phyloP scores from a whole-genome alignment of 2,888 invertebrate genomes.

The Caenorhabditis doughertyi region DNA sequence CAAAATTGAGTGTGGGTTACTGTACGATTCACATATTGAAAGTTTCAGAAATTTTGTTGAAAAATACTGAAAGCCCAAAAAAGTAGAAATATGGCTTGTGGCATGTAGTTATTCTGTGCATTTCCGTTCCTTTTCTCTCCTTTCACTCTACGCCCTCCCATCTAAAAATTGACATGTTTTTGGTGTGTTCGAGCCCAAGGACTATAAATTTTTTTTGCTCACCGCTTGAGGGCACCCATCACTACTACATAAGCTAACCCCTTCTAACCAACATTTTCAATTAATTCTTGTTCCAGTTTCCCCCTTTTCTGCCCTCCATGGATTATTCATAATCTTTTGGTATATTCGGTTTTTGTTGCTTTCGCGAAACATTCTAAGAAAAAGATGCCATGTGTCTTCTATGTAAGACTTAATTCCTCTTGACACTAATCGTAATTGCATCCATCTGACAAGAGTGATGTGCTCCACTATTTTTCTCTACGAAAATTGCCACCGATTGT shows the following conservation, averaged over 20 bases:
- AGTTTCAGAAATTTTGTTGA: background rate
- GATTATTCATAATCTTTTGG: conserved; percentile 13
- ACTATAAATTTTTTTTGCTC: conserved; percentile 34
- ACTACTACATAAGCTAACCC: conserved; percentile 3
- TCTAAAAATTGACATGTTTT: conserved; percentile 52
- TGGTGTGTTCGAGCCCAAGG: conserved; percentile 29
- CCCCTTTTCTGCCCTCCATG: background rate
- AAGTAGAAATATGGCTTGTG: conserved; percentile 40
- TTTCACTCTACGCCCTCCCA: conserved; percentile 1
- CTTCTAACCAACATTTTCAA: background rate
- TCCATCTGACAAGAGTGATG: conserved; percentile 42
- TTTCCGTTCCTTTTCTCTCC: background rate
- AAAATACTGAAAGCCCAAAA: background rate
- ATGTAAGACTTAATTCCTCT: conserved; percentile 10
- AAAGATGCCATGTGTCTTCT: conserved; percentile 13
- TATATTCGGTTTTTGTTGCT: background rate
- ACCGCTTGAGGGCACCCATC: conserved; percentile 1
- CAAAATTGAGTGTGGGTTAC: background rate
- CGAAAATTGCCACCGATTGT: conserved; percentile 36
- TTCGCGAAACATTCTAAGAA: background rate
- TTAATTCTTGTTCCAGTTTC: conserved; percentile 16
- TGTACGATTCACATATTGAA: too few species aligned
- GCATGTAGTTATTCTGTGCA: conserved; percentile 20
- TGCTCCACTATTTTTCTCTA: conserved; percentile 24
- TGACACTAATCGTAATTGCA: conserved; percentile 48